Conservation (phyloP, 92 coral and sea anemone genomes). For the Epizoanthus rinbou region DNA sequence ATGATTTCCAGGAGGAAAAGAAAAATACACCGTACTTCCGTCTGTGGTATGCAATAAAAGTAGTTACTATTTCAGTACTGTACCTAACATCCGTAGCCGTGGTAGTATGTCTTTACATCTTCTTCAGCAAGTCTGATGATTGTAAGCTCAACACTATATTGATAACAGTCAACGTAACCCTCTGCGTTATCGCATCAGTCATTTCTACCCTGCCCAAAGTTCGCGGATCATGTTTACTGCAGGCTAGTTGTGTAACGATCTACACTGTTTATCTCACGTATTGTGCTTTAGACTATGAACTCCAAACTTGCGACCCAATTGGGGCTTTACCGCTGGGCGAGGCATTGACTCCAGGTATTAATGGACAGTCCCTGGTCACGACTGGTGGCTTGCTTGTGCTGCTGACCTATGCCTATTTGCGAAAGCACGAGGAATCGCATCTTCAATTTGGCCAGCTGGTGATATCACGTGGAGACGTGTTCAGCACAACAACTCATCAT, state of each 20-base stretch:
- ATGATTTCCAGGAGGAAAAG: slow-evolving; percentile 46
- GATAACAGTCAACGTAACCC: slow-evolving; percentile 52
- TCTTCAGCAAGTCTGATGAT: slow-evolving; percentile 60
- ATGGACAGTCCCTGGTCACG: slow-evolving; percentile 52
- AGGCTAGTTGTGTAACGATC: slow-evolving; percentile 62
- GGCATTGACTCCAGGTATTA: slow-evolving; percentile 40
- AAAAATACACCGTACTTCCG: background rate
- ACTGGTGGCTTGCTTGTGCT: slow-evolving; percentile 54
- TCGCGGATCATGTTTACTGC: slow-evolving; percentile 51
- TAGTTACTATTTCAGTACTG: slow-evolving; percentile 36
- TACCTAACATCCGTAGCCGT: slow-evolving; percentile 45
- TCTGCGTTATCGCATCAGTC: slow-evolving; percentile 57
- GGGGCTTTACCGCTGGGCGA: slow-evolving; percentile 34
- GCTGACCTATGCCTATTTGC: slow-evolving; percentile 65
- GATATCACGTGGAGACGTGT: slow-evolving; percentile 50
- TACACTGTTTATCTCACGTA: slow-evolving; percentile 69
- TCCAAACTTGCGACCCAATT: slow-evolving; percentile 52
- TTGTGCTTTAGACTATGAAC: slow-evolving; percentile 66
- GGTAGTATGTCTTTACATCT: slow-evolving; percentile 49
- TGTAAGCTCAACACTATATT: slow-evolving; percentile 66
- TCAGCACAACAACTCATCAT: background rate
- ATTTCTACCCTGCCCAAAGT: slow-evolving; percentile 48
- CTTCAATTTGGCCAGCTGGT: slow-evolving; percentile 43
- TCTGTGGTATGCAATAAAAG: slow-evolving; percentile 42
- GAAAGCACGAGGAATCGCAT: slow-evolving; percentile 52